phyloP scores from a whole-genome alignment of 2,797 vertebrate genomes.

The Huso huso region DNA sequence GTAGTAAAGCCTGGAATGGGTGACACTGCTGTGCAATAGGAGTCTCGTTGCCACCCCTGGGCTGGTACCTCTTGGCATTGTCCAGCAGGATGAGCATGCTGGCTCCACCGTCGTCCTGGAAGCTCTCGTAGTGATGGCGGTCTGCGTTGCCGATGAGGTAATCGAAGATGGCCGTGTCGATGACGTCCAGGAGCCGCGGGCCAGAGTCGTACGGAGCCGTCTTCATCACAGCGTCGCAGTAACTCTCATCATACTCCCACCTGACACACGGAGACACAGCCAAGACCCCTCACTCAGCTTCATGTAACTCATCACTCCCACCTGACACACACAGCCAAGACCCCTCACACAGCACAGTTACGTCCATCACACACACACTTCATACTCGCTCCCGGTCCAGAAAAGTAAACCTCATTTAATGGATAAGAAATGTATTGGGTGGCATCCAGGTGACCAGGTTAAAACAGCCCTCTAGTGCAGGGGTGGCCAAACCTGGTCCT shows the following conservation, averaged over 20 bases:
- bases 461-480: no score
- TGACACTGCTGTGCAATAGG: no score
- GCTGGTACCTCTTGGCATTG: conserved; percentile 86
- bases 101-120: conserved; percentile 92
- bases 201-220: conserved; percentile 91
- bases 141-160: conserved; percentile 95
- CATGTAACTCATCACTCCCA: no score
- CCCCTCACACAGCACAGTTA: not conserved
- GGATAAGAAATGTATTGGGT: no score
- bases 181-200: conserved; percentile 86
- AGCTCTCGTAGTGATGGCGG: conserved; percentile 96
- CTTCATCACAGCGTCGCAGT: conserved; percentile 95
- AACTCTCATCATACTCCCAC: conserved; percentile 98
- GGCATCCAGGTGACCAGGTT: no score
- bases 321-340: no score
- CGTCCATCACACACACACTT: not conserved
- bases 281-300: not conserved
- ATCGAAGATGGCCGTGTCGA: conserved; percentile 90
- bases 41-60: no score
- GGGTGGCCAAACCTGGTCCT: no score
- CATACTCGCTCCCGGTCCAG: no score
- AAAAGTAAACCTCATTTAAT: no score
- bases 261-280: conserved; percentile 39
- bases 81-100: conserved; percentile 97
- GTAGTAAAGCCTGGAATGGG: no score